phyloP scores from a whole-genome alignment of 2,797 vertebrate species.

The Diglossa cyanea region DNA sequence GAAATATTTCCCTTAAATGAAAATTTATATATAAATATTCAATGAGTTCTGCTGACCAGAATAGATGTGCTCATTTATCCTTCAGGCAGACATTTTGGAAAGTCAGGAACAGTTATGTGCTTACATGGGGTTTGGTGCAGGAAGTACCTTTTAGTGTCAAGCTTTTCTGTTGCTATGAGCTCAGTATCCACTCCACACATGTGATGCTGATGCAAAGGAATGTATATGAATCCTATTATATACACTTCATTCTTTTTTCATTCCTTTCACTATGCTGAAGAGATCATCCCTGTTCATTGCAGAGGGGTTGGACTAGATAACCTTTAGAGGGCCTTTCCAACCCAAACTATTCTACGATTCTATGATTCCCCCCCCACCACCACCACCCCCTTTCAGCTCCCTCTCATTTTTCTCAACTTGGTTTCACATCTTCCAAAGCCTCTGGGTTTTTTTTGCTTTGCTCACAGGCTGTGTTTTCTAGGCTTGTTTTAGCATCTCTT shows the following conservation, averaged over 20 bases:
- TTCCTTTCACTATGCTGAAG: not conserved
- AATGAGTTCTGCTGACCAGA: conserved; percentile 75
- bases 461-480: not conserved
- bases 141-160: conserved; percentile 10
- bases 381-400: not conserved
- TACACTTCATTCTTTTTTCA: not conserved
- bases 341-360: not conserved
- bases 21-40: conserved; percentile 76
- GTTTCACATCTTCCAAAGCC: not conserved
- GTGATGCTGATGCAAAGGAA: conserved; percentile 27
- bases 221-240: not conserved
- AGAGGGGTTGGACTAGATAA: not conserved
- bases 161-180: not conserved
- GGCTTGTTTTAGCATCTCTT: not conserved
- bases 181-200: conserved; percentile 8
- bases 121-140: conserved; percentile 60
- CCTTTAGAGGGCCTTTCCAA: not conserved
- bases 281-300: not conserved
- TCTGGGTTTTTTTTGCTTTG: not conserved
- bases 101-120: conserved; percentile 40
- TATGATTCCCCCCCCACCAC: not conserved
- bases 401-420: not conserved
- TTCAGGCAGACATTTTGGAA: conserved; percentile 65
- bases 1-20: conserved; percentile 73
- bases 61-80: conserved; percentile 73